Conservation (phyloP, 2,888 invertebrate genomes). For the Yponomeuta evonymella region DNA sequence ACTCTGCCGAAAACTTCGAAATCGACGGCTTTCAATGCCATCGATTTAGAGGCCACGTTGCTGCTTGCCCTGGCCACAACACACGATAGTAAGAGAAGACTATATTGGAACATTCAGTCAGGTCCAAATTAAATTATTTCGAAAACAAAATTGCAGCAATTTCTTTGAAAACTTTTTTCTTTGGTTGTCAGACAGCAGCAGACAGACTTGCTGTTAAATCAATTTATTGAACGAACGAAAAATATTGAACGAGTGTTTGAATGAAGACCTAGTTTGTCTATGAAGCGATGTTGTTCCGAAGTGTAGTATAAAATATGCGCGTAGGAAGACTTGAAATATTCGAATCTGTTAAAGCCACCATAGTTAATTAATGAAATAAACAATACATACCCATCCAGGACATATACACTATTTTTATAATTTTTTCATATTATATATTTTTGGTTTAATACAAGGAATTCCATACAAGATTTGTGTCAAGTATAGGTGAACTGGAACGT, state of each 20-base stretch:
- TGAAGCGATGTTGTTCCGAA: background rate
- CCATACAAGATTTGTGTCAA: too few species aligned
- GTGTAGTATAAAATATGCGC: background rate
- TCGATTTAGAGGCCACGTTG: conserved; percentile 29
- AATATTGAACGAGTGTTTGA: background rate
- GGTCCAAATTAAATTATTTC: background rate
- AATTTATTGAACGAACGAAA: too few species aligned
- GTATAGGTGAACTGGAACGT: too few species aligned
- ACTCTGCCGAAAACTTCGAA: conserved; percentile 79
- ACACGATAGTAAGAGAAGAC: background rate
- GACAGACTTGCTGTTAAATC: too few species aligned
- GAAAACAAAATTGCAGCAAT: background rate
- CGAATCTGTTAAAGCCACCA: too few species aligned
- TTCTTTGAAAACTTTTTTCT: background rate
- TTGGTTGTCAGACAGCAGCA: conserved; percentile 3
- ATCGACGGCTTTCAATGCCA: conserved; percentile 54
- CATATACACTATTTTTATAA: too few species aligned
- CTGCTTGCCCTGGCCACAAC: conserved; percentile 5
- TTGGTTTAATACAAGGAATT: too few species aligned
- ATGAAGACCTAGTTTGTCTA: background rate
- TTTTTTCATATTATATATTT: too few species aligned
- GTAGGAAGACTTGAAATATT: too few species aligned
- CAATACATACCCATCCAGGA: too few species aligned
- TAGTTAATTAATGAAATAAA: too few species aligned
- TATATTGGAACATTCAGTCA: background rate